phyloP scores from a whole-genome alignment of 2,113 vertebrate species.

The Poeciliopsis retropinna region DNA sequence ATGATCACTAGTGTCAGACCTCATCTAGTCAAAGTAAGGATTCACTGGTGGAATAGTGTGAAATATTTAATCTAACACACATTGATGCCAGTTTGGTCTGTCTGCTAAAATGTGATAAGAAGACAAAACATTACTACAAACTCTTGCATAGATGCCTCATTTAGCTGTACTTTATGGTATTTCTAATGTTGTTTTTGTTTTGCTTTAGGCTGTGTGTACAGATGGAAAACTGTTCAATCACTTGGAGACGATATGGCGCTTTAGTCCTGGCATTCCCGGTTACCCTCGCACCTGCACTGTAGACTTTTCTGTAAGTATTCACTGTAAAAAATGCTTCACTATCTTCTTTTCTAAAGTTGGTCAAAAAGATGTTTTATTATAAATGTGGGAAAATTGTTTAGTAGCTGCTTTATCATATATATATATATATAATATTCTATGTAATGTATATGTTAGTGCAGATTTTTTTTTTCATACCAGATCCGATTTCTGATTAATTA shows the following conservation, averaged over 20 bases:
- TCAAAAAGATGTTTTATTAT: not conserved
- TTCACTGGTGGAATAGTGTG: not conserved
- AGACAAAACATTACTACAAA: too few species aligned
- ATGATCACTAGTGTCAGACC: conserved; percentile 91
- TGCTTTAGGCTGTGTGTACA: conserved; percentile 88
- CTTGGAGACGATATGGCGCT: conserved; percentile 93
- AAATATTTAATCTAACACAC: not conserved
- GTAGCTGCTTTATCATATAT: too few species aligned
- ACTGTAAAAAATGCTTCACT: too few species aligned
- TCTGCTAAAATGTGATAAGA: not conserved
- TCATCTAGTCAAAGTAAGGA: conserved; percentile 91
- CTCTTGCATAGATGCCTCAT: not conserved
- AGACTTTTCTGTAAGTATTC: conserved; percentile 90
- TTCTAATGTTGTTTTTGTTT: not conserved
- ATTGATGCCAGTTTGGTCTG: not conserved
- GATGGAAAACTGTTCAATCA: conserved; percentile 95
- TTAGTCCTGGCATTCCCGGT: conserved; percentile 93
- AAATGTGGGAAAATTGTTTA: too few species aligned
- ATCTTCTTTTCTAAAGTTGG: too few species aligned
- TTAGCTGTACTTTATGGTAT: not conserved
- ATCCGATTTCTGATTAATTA: too few species aligned
- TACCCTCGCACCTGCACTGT: conserved; percentile 95
- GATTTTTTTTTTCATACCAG: too few species aligned
- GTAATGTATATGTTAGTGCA: too few species aligned
- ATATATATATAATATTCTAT: too few species aligned